A percentile compares a stretch with the other conserved stretches of the same genome.
Evolutionary conservation across 2,797 vertebrate genomes (phyloP).

Genomic region (Gadopsis marmoratus): DNA sequence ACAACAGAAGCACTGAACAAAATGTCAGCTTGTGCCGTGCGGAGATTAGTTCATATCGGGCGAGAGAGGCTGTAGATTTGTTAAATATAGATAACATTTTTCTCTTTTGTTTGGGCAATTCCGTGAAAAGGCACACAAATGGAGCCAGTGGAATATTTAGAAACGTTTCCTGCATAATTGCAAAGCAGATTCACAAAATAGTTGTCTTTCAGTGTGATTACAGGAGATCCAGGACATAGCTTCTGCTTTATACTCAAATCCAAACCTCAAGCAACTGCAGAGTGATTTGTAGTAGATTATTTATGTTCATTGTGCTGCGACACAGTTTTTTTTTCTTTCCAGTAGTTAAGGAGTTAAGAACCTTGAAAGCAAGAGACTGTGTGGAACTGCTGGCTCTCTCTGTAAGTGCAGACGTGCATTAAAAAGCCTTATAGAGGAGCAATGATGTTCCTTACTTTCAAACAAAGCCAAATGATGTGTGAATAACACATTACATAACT

Average conservation of each 20-base stretch:
- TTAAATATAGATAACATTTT: background rate
- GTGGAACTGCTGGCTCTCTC: background rate
- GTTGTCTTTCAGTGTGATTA: background rate
- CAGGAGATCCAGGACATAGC: background rate
- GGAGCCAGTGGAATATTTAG: background rate
- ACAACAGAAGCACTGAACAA: conserved; percentile 12
- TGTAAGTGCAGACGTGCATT: background rate
- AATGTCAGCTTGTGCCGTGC: conserved; percentile 18
- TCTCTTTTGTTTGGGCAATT: background rate
- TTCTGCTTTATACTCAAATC: background rate
- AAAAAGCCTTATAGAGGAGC: background rate
- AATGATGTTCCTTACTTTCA: background rate
- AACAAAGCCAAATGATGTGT: background rate
- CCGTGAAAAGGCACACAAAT: background rate
- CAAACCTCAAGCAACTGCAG: background rate
- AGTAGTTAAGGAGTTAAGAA: background rate
- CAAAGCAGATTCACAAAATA: background rate
- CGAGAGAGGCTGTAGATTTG: background rate
- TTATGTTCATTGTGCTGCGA: background rate
- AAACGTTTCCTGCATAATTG: background rate
- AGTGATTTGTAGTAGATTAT: background rate
- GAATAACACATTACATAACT: background rate
- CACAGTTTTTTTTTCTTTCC: background rate
- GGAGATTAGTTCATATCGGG: background rate
- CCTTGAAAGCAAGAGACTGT: background rate